phyloP scores from a whole-genome alignment of 37 sponge, comb jelly and placozoan genomes.

The Mnemiopsis leidyi region DNA sequence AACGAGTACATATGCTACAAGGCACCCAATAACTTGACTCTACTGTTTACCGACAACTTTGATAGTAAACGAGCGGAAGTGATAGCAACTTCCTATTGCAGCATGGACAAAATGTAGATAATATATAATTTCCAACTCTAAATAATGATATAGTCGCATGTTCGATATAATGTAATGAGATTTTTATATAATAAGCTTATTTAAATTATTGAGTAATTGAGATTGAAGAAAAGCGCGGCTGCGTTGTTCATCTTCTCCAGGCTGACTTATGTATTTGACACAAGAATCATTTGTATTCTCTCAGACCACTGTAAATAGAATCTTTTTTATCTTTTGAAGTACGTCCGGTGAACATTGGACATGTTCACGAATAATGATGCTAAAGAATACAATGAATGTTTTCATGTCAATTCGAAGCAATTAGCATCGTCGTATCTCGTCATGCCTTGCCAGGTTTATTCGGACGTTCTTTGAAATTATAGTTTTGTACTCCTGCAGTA shows the following conservation, averaged over 20 bases:
- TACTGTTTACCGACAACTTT: background rate
- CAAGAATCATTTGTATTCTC: background rate
- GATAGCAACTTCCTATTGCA: slow-evolving; percentile 51
- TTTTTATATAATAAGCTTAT: background rate
- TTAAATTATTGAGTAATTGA: background rate
- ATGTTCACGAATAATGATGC: too few species aligned
- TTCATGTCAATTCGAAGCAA: too few species aligned
- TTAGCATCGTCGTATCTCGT: too few species aligned
- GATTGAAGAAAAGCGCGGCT: background rate
- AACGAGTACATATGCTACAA: slow-evolving; percentile 16
- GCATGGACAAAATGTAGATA: slow-evolving; percentile 12
- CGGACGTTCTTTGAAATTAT: background rate
- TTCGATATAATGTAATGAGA: background rate
- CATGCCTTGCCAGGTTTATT: too few species aligned
- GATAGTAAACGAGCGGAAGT: background rate
- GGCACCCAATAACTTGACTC: slow-evolving; percentile 49
- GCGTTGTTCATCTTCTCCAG: background rate
- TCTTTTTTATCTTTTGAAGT: background rate
- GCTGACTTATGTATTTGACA: background rate
- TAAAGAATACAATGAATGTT: too few species aligned
- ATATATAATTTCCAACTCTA: background rate
- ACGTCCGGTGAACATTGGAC: background rate
- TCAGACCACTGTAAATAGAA: background rate
- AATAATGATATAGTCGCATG: slow-evolving; percentile 22
- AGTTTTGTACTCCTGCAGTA: background rate